phyloP scores from a whole-genome alignment of 2,888 invertebrate species.

The Dione vanillae region DNA sequence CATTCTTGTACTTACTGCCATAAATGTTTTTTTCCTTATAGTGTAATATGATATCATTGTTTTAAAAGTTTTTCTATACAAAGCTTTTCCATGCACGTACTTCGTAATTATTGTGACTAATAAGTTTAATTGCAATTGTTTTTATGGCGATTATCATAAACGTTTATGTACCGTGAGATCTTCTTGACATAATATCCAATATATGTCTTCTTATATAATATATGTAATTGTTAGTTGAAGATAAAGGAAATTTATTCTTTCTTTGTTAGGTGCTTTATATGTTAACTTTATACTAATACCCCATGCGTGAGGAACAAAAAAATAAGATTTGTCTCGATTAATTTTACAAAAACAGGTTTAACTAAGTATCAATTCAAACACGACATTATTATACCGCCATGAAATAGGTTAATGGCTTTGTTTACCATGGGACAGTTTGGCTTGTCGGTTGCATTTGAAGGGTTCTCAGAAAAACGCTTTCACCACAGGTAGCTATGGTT shows the following conservation, averaged over 20 bases:
- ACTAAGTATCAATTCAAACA: neutral
- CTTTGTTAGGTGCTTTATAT: too few species aligned
- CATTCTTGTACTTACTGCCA: slow-evolving; percentile 39
- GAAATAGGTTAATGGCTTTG: slow-evolving; percentile 34
- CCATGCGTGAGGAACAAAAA: neutral
- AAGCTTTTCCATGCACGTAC: slow-evolving; percentile 18
- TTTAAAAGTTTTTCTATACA: slow-evolving; percentile 30
- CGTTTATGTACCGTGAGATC: slow-evolving; percentile 27
- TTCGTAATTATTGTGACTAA: slow-evolving; percentile 22
- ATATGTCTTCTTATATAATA: too few species aligned
- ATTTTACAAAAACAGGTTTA: neutral
- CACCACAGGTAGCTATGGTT: slow-evolving; percentile 59
- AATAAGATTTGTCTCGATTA: neutral
- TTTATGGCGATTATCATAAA: neutral
- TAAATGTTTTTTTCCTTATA: slow-evolving; percentile 34
- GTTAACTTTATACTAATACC: too few species aligned
- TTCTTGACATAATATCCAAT: neutral
- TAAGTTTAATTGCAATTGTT: slow-evolving; percentile 12
- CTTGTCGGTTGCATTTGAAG: slow-evolving; percentile 49
- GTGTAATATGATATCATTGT: slow-evolving; percentile 26
- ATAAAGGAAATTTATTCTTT: too few species aligned
- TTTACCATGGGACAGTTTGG: slow-evolving; percentile 36
- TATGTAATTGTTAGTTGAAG: too few species aligned
- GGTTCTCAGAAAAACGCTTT: slow-evolving; percentile 74
- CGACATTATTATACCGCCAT: slow-evolving; percentile 23